Evolutionary conservation across 2,888 invertebrate species (phyloP).

Genomic region (Andrena fulva): DNA sequence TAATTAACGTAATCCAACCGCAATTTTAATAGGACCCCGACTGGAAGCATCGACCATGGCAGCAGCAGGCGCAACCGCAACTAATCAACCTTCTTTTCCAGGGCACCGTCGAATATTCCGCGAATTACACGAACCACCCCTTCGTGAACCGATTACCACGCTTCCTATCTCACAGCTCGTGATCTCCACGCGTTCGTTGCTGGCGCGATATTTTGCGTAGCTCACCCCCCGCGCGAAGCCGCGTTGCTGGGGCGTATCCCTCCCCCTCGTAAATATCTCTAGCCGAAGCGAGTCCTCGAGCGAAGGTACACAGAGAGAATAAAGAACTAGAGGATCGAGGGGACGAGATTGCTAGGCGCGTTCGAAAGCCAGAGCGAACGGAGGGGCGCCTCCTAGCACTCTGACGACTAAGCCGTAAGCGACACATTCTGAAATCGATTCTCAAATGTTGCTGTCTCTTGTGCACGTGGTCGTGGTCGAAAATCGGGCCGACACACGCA

Average conservation of each 20-base stretch:
- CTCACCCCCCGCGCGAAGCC: too few relatives aligned
- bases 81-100: conserved; percentile 55
- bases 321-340: background rate
- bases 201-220: background rate
- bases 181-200: conserved; percentile 9
- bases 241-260: background rate
- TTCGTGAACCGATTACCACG: conserved; percentile 1
- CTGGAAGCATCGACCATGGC: background rate
- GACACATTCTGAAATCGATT: conserved; percentile 65
- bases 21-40: conserved; percentile 19
- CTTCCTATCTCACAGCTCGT: background rate
- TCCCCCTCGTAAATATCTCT: background rate
- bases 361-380: background rate
- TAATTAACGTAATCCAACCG: background rate
- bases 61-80: background rate
- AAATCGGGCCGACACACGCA: conserved; percentile 75
- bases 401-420: background rate
- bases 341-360: background rate
- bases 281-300: background rate
- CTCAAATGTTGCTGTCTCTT: conserved; percentile 70
- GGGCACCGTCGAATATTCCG: conserved; percentile 18
- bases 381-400: background rate
- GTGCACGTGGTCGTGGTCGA: conserved; percentile 73
- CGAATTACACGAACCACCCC: conserved; percentile 7
- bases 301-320: background rate